Base-by-base conservation (phyloP, 2,888 invertebrate genomes). In the Antitype chi region DNA sequence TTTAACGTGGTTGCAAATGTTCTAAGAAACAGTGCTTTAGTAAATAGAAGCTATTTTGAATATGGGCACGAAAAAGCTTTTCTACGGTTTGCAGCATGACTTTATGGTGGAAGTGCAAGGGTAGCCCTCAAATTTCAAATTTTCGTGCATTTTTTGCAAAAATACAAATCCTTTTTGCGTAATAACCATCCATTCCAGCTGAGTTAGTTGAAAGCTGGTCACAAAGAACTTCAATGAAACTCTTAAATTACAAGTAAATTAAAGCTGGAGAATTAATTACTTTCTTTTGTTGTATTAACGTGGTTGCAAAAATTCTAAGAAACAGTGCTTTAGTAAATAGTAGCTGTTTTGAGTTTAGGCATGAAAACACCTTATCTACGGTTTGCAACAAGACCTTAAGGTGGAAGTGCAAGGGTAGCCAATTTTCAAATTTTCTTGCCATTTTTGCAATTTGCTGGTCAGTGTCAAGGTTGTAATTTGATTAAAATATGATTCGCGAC, bases 191-290 rank as follows among this genome's bases (percentile, higher is more conserved):
- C n/a, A n/a, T n/a, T n/a, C n/a, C n/a, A n/a, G n/a, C n/a, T n/a
- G n/a, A n/a, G n/a, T n/a, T n/a, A n/a, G n/a, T n/a, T n/a, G n/a
- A n/a, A n/a, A n/a, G n/a, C n/a, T n/a, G n/a, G n/a, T n/a, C n/a
- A n/a, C 63, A 70, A 73, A 68, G 57, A 74, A 77, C 77, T 80
- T 76, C 55, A 83, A 85, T 71, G 73, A 71, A 72, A 47, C 73
- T 74, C 25, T 82, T 72, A 79, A 70, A 78, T 68, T 63, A 68
- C 38, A 74, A 57, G 59, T 68, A 68, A 82, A 66, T 74, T 55
- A 67, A 71, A 63, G 25, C 68, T 32, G 64, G 28, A 52, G 66
- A 66, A 55, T 70, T 70, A 81, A 80, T 70, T 66, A 52, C 69
- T 70, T 81, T 70, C 38, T 81, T 75, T 76, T 70, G 53, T 49